A percentile compares a stretch with the other conserved stretches of the same genome.
Conservation (phyloP, 2,888 invertebrate species). For the Erebia palarica region DNA sequence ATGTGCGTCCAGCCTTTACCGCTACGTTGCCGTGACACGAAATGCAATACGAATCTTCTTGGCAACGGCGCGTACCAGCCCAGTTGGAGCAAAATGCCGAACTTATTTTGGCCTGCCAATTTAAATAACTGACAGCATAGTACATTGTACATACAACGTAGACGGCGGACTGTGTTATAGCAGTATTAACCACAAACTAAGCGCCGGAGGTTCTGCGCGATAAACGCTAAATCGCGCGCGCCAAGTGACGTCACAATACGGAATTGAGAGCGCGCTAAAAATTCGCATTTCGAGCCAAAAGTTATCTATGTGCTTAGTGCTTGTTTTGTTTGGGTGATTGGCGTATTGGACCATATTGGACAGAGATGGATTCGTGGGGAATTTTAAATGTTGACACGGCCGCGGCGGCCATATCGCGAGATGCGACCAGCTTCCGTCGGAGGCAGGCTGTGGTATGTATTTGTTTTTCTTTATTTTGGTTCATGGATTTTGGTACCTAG, state of each 20-base stretch:
- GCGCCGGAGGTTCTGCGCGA: slow-evolving; percentile 22
- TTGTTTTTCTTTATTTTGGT: slow-evolving; percentile 8
- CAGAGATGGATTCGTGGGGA: slow-evolving; percentile 87
- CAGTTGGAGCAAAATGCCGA: slow-evolving; percentile 80
- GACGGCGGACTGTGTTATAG: slow-evolving; percentile 18
- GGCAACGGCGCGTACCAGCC: slow-evolving; percentile 68
- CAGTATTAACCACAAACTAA: slow-evolving; percentile 36
- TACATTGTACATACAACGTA: slow-evolving; percentile 37
- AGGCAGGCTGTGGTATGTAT: slow-evolving; percentile 65
- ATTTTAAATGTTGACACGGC: slow-evolving; percentile 85
- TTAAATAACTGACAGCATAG: slow-evolving; percentile 63
- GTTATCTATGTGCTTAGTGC: slow-evolving; percentile 39
- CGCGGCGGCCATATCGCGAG: slow-evolving; percentile 86
- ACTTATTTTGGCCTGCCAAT: slow-evolving; percentile 82
- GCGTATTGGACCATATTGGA: slow-evolving; percentile 43
- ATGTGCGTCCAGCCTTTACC: not conserved
- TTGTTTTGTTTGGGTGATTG: slow-evolving; percentile 47
- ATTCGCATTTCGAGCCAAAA: slow-evolving; percentile 43
- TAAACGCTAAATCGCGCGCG: slow-evolving; percentile 45
- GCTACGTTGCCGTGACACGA: slow-evolving; percentile 54
- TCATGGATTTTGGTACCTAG: not conserved
- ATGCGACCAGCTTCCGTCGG: slow-evolving; percentile 82
- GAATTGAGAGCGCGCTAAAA: slow-evolving; percentile 42
- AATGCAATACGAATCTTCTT: slow-evolving; percentile 77
- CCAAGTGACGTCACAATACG: slow-evolving; percentile 54